phyloP scores from a whole-genome alignment of 2,113 vertebrate genomes.

The Oxygymnocypris stewartii region DNA sequence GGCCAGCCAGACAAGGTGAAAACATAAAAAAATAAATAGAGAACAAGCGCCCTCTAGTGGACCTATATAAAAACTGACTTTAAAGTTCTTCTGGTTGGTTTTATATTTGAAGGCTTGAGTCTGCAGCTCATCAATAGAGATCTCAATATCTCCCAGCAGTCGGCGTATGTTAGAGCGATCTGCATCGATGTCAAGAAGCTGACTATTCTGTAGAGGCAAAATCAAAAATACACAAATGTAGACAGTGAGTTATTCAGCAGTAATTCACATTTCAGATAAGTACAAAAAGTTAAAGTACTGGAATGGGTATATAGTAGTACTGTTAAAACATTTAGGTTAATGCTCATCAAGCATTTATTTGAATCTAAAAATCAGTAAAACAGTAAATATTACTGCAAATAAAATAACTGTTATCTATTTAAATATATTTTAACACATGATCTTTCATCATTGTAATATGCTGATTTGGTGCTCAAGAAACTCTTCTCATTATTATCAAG shows the following conservation, averaged over 20 bases:
- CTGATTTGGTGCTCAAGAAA: background rate
- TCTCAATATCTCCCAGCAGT: slow-evolving; percentile 74
- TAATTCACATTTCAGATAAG: background rate
- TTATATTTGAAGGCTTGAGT: slow-evolving; percentile 77
- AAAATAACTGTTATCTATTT: background rate
- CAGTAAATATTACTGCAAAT: background rate
- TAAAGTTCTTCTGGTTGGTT: slow-evolving; percentile 84
- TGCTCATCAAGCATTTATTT: background rate
- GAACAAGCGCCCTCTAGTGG: background rate
- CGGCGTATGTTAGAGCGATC: slow-evolving; percentile 72
- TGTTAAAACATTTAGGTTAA: background rate
- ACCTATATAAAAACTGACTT: slow-evolving; percentile 69
- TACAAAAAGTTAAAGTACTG: background rate
- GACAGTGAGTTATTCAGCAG: background rate
- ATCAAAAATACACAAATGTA: background rate
- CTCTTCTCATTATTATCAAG: too few relatives aligned
- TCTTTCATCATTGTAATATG: background rate
- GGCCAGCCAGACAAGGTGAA: background rate
- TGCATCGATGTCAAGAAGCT: slow-evolving; percentile 78
- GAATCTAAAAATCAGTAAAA: background rate
- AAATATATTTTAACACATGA: background rate
- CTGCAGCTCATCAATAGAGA: slow-evolving; percentile 80
- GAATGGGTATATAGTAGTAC: background rate
- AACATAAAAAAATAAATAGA: background rate
- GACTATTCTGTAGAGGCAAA: slow-evolving; percentile 73